A percentile compares a stretch with the other conserved stretches of the same genome.
Evolutionary conservation across 2,888 invertebrate genomes (phyloP).

Genomic region (Trachelus tabidus): DNA sequence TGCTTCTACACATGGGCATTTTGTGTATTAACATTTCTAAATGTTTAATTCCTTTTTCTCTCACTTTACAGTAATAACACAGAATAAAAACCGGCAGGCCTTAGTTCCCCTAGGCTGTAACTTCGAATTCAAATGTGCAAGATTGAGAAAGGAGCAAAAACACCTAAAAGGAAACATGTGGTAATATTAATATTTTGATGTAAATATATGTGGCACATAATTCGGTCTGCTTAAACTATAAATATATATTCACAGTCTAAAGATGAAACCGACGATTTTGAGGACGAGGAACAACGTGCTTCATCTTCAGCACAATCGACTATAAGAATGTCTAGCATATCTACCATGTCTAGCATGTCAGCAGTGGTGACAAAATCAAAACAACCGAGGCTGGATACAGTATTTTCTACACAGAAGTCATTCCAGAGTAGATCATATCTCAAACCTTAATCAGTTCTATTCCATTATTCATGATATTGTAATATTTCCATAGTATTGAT

Average conservation of each 20-base stretch:
- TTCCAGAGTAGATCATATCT: constrained; percentile 16
- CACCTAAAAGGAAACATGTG: constrained; percentile 6
- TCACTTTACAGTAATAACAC: too few relatives aligned
- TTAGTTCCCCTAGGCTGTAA: too few relatives aligned
- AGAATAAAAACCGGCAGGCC: too few relatives aligned
- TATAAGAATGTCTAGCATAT: constrained; percentile 3
- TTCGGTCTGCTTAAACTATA: constrained; percentile 2
- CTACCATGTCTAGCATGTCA: constrained; percentile 7
- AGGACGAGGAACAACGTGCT: constrained; percentile 6
- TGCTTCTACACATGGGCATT: too few relatives aligned
- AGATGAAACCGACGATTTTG: neutral
- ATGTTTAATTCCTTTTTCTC: too few relatives aligned
- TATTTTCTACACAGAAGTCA: constrained; percentile 17
- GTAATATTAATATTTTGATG: neutral
- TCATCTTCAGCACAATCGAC: constrained; percentile 14
- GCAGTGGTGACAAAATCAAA: constrained; percentile 3
- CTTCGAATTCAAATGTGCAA: neutral
- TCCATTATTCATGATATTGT: too few relatives aligned
- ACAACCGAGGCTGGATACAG: constrained; percentile 16
- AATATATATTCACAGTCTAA: constrained; percentile 5
- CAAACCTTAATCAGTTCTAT: neutral
- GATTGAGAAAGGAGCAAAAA: neutral
- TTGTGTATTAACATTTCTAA: too few relatives aligned
- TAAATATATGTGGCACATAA: constrained; percentile 1
- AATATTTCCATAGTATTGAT: too few relatives aligned